A percentile compares a stretch with the other conserved stretches of the same genome.
Conservation (phyloP, 35 echinoderm and acorn worm species). For the Lytechinus variegatus region DNA sequence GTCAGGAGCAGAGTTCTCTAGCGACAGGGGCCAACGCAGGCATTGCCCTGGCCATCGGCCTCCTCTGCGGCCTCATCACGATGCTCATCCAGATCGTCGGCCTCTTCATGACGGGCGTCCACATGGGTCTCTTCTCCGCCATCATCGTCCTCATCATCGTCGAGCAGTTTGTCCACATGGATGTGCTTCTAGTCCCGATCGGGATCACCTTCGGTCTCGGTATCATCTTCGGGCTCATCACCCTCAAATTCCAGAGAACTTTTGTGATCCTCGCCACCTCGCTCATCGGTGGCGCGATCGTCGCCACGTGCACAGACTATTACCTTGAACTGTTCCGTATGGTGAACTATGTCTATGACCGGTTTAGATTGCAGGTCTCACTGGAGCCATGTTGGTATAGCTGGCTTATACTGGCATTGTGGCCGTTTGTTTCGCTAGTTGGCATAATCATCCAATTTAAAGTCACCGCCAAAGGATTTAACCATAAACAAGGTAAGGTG, state of each 20-base stretch:
- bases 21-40: constrained; percentile 75
- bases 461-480: constrained; percentile 84
- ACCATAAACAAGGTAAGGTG: constrained; percentile 92
- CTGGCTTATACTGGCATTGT: constrained; percentile 86
- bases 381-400: constrained; percentile 81
- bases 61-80: constrained; percentile 92
- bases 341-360: constrained; percentile 82
- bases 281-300: constrained; percentile 80
- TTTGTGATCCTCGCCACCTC: constrained; percentile 73
- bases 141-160: constrained; percentile 73
- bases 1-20: constrained; percentile 79
- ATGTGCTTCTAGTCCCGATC: constrained; percentile 61
- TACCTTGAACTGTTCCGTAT: constrained; percentile 85
- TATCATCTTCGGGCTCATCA: constrained; percentile 60
- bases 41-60: constrained; percentile 84
- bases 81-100: constrained; percentile 91
- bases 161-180: constrained; percentile 75
- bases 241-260: constrained; percentile 79
- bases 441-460: constrained; percentile 89
- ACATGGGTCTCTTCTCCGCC: constrained; percentile 79
- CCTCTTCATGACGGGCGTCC: constrained; percentile 94
- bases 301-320: constrained; percentile 80
- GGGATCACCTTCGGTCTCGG: constrained; percentile 55
- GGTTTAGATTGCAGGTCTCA: constrained; percentile 61
- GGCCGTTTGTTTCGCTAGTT: constrained; percentile 78